Base-by-base conservation (phyloP, 2,888 invertebrate genomes). In the Junonia oenone region DNA sequence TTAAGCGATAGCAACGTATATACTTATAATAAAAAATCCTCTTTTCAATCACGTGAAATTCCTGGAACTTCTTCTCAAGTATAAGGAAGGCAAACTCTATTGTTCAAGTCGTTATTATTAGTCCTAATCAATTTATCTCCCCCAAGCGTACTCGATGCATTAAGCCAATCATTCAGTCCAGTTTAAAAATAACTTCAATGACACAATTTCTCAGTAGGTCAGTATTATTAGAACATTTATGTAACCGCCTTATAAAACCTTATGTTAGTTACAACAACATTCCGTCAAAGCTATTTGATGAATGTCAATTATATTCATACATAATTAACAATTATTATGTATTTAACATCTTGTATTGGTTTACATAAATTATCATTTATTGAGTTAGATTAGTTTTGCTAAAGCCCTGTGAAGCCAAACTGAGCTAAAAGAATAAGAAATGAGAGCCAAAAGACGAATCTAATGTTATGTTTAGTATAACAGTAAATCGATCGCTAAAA, bases 181-280 rank as follows among this genome's bases (percentile, higher is more conserved):
- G 57, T 57, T 58, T 58, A 62, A 56, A 62, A 62, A 60, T 60
- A 62, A 58, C 60, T 60, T 58, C 60, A 60, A 62, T 60, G 62
- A 58, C 60, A 62, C 47, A 52, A 60, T 52, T 58, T 56, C 27
- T 19, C 40, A 58, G 58, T 62, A 58, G 60, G 62, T 60, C 62
- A 60, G 55, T 60, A 54, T 51, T 51, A 57, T 55, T 45, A 35
- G 40, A 45, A 40, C 43, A 47, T 45, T 50, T 50, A 56, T 47
- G 31, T 50, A 51, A 51, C 45, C 40, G 13, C 29, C 19, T 47
- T 50, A 35, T 29, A 53, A 37, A 53, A 43, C 13, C 4, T 2
- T 5, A 26, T 26, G 43, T 43, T 14, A 17, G 6, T 40, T 37
- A 9, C 47, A 47, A 51, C 43, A 47, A 47, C 47, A 51, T 55